Evolutionary conservation across 1,140 invertebrate genomes (phyloP), one percentile per base, ranked within the genome.

Genomic region (Drosophila subpulchrella): DNA sequence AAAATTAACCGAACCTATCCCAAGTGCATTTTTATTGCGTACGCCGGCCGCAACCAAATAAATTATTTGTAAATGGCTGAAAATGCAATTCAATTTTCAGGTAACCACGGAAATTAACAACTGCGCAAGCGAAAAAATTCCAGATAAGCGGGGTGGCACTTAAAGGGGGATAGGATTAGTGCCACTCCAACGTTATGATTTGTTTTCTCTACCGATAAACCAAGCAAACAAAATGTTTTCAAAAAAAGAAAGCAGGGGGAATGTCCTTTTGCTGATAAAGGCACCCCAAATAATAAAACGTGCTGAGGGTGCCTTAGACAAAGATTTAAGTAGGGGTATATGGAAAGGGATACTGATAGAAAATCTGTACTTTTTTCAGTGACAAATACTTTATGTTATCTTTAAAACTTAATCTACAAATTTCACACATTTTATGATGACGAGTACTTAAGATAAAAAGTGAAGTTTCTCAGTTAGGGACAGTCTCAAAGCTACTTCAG

Each of bases 21-120:
- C 73, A 76, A 76, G 73, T 58, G 53, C 60, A 75, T 47, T 76
- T 75, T 67, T 67, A 76, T 76, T 76, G 72, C 61, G 72, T 58
- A 20, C 53, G 53, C 39, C 42, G 32, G 27, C 32, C 20, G 20
- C 44, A 24, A 11, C 27, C 39, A 44, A 75, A 55, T 50, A 38
- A 55, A 75, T 59, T 58, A 72, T 59, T 75, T 41, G 46, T 66
- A 66, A 75, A 75, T 72, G 30, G 2, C 27, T 30, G 53, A 39
- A 72, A 70, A 56, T 72, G 47, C 67, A 73, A 39, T 54, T 73
- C 6, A 30, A 47, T 32, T 58, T 71, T 41, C 39, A 75, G 71
- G 72, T 75, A 75, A 55, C 48, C 50, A 50, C 20, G 42, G 12
- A 59, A 46, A 61, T 30, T 48, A 53, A 12, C 15, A 42, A 47